Percentiles rank a stretch among this genome's conserved stretches.
Conservation (phyloP, 2,113 vertebrate species). For the Glaucidium brasilianum region DNA sequence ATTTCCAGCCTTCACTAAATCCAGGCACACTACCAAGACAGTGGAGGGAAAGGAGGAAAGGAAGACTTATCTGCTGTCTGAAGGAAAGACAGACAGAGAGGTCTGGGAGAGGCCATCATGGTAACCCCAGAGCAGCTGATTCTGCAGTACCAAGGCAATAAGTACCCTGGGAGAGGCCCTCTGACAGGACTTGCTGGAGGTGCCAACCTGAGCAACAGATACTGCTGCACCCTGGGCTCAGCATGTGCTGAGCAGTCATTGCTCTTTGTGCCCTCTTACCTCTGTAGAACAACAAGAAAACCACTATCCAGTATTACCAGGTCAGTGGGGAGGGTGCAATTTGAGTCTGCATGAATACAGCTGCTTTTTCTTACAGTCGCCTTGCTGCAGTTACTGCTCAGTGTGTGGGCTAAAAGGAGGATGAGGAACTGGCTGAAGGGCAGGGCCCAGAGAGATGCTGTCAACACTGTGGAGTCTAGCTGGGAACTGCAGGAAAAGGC, state of each 20-base stretch:
- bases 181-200: neutral
- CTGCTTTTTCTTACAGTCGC: neutral
- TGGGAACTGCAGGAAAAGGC: neutral
- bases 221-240: too few species aligned
- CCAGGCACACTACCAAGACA: rapidly evolving
- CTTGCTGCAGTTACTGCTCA: neutral
- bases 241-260: neutral
- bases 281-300: neutral
- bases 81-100: neutral
- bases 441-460: neutral
- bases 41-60: neutral
- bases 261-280: neutral
- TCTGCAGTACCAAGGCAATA: neutral
- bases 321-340: neutral
- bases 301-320: neutral
- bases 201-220: neutral
- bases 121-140: neutral
- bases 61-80: neutral
- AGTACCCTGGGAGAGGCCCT: neutral
- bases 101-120: neutral
- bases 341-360: neutral
- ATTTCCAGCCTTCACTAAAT: neutral
- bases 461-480: neutral
- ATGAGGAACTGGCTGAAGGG: neutral
- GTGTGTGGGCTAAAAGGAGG: neutral